Evolutionary conservation across 2,113 vertebrate species (phyloP).

Genomic region (Kryptolebias marmoratus): DNA sequence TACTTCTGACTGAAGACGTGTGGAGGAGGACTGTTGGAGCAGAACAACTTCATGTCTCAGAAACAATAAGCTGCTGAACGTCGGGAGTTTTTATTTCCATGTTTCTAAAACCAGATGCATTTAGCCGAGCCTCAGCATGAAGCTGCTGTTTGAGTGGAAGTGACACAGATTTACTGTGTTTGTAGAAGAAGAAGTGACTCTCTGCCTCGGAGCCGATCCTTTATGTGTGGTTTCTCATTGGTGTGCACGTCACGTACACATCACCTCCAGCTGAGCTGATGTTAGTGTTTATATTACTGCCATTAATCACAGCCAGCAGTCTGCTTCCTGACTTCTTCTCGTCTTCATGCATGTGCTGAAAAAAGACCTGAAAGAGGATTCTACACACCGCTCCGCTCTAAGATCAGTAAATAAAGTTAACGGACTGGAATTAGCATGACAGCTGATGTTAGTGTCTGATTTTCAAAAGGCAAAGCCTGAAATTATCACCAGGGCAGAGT

Average conservation of each 20-base stretch:
- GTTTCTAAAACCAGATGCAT: background rate
- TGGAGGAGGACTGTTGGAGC: too few relatives aligned
- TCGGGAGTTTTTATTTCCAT: background rate
- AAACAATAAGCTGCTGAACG: background rate
- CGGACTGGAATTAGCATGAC: too few relatives aligned
- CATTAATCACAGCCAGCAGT: conserved; percentile 56
- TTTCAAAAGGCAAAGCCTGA: too few relatives aligned
- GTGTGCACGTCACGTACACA: background rate
- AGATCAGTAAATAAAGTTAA: too few relatives aligned
- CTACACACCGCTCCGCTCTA: too few relatives aligned
- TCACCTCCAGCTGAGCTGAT: conserved; percentile 46
- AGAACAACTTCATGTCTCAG: too few relatives aligned
- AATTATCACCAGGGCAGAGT: too few relatives aligned
- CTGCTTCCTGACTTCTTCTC: background rate
- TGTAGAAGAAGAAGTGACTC: background rate
- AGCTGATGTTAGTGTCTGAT: too few relatives aligned
- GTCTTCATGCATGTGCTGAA: too few relatives aligned
- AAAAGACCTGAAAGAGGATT: too few relatives aligned
- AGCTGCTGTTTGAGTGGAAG: background rate
- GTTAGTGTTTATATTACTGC: conserved; percentile 60
- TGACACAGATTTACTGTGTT: background rate
- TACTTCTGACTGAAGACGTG: too few relatives aligned
- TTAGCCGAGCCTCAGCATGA: background rate
- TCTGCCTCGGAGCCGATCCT: background rate
- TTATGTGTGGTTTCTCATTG: background rate